Evolutionary conservation across 2,113 vertebrate species (phyloP).

Genomic region (Oryctolagus cuniculus): DNA sequence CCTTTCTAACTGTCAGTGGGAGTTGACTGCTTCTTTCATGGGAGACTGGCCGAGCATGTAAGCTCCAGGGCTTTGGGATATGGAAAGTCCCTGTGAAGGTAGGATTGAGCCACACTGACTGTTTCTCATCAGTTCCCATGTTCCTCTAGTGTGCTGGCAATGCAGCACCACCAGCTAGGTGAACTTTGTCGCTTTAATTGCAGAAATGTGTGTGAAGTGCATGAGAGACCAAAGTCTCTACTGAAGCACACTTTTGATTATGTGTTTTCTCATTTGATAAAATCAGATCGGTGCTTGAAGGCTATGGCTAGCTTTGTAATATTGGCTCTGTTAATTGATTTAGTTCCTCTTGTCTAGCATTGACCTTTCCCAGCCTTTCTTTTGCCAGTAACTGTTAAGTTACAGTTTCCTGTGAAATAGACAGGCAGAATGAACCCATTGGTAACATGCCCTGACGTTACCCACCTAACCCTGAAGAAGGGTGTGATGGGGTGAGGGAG

Average conservation of each 20-base stretch:
- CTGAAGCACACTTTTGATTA: neutral
- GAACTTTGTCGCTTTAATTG: neutral
- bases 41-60: too few species aligned
- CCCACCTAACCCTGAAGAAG: neutral
- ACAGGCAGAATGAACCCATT: neutral
- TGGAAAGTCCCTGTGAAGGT: neutral
- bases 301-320: neutral
- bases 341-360: neutral
- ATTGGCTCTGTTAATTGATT: neutral
- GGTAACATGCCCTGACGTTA: neutral
- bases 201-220: neutral
- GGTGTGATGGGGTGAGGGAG: neutral
- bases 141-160: neutral
- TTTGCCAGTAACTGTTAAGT: neutral
- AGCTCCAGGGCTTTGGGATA: too few species aligned
- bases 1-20: too few species aligned
- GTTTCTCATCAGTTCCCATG: neutral
- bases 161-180: neutral
- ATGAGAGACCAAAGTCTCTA: neutral
- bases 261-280: neutral
- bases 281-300: neutral
- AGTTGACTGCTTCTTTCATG: too few species aligned
- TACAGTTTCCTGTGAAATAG: neutral
- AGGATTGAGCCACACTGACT: neutral
- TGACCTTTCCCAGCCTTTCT: neutral